phyloP scores from a whole-genome alignment of 53 echinoderm and acorn worm genomes.

The Holothuria scabra region DNA sequence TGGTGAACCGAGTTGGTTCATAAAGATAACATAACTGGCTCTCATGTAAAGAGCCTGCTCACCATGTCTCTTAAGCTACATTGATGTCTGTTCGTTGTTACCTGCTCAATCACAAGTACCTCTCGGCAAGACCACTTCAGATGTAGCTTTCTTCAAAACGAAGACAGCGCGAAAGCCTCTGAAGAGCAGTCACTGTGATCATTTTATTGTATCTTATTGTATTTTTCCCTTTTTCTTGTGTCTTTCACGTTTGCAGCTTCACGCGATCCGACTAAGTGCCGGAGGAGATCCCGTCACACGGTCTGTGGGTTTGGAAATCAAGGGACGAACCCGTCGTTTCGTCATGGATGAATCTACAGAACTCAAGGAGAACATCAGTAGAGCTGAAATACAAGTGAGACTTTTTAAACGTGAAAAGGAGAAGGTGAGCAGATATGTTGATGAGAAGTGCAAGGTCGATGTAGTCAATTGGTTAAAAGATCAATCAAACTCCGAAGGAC shows the following conservation, averaged over 20 bases:
- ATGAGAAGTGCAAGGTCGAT: neutral
- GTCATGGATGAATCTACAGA: slow-evolving; percentile 90
- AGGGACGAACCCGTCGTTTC: slow-evolving; percentile 96
- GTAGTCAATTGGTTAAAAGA: too few species aligned
- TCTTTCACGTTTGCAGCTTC: slow-evolving; percentile 66
- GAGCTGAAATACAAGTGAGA: slow-evolving; percentile 94
- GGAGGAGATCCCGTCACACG: slow-evolving; percentile 89
- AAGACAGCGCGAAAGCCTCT: slow-evolving; percentile 9
- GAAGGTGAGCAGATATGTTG: slow-evolving; percentile 58
- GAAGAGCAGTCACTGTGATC: too few species aligned
- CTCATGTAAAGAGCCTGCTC: too few species aligned
- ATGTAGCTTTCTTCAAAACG: slow-evolving; percentile 12
- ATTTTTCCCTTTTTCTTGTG: too few species aligned
- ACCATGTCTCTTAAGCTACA: too few species aligned
- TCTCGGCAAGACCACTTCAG: slow-evolving; percentile 9
- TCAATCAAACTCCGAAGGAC: too few species aligned
- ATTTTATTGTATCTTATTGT: too few species aligned
- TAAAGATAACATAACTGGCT: too few species aligned
- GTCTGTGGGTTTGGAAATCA: slow-evolving; percentile 94
- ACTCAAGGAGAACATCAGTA: slow-evolving; percentile 88
- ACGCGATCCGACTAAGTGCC: slow-evolving; percentile 80
- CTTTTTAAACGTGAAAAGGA: slow-evolving; percentile 87
- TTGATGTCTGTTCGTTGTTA: neutral
- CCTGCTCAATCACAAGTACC: neutral
- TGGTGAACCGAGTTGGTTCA: too few species aligned